Evolutionary conservation across 1,140 invertebrate species (phyloP).

Genomic region (Neuroterus valhalla): DNA sequence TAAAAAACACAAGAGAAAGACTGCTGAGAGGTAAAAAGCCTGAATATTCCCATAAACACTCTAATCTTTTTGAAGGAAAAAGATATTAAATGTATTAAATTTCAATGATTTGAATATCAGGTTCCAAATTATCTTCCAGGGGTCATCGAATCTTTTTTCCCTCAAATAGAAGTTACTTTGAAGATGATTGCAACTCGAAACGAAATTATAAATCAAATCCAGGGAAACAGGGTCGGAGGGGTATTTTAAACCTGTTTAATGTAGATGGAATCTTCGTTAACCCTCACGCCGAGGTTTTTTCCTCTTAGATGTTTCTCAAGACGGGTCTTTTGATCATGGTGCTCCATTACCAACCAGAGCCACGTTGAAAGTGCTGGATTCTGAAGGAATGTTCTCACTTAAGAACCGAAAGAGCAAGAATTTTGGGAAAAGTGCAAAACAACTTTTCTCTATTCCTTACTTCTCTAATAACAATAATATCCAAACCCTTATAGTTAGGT

Average conservation of each 20-base stretch:
- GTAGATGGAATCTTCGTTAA: conserved; percentile 67
- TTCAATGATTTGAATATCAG: too few relatives aligned
- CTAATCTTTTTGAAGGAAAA: too few relatives aligned
- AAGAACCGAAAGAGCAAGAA: background rate
- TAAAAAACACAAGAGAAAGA: too few relatives aligned
- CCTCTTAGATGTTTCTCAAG: conserved; percentile 63
- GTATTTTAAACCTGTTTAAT: conserved; percentile 61
- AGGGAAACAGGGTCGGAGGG: conserved; percentile 14
- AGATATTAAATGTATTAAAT: too few relatives aligned
- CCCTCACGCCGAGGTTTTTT: conserved; percentile 61
- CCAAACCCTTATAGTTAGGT: too few relatives aligned
- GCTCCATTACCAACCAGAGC: conserved; percentile 69
- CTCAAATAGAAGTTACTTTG: too few relatives aligned
- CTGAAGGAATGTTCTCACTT: conserved; percentile 54
- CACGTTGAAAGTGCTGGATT: conserved; percentile 71
- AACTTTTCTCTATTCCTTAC: background rate
- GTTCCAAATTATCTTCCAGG: too few relatives aligned
- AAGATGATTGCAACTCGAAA: too few relatives aligned
- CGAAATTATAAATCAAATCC: conserved; percentile 1
- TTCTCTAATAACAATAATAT: too few relatives aligned
- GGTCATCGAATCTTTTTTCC: too few relatives aligned
- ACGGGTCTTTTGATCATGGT: conserved; percentile 63
- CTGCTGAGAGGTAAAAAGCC: too few relatives aligned
- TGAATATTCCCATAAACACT: too few relatives aligned
- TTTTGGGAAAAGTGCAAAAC: background rate